phyloP scores from a whole-genome alignment of 2,113 vertebrate species.

The Ifrita kowaldi region DNA sequence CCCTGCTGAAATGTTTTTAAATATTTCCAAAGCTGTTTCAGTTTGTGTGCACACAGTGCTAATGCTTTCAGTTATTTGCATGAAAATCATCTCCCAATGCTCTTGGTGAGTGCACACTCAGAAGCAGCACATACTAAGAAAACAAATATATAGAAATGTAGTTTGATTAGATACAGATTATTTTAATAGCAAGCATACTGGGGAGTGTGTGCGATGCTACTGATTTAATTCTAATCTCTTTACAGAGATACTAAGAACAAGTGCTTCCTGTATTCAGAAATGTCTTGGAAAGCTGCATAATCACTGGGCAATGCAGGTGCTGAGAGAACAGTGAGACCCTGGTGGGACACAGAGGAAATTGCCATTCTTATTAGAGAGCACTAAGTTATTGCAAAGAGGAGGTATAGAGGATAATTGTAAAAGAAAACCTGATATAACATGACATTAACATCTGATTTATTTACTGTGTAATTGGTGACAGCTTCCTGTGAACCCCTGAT shows the following conservation, averaged over 20 bases:
- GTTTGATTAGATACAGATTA: neutral
- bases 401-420: neutral
- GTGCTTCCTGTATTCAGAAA: neutral
- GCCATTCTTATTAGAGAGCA: neutral
- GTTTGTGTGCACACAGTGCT: neutral
- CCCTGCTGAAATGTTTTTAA: neutral
- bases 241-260: neutral
- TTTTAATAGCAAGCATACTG: neutral
- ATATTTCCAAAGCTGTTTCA: neutral
- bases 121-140: neutral
- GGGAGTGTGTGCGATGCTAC: neutral
- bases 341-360: neutral
- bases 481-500: neutral
- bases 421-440: neutral
- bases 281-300: neutral
- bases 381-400: neutral
- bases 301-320: neutral
- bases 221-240: neutral
- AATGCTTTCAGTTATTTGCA: neutral
- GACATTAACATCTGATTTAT: neutral
- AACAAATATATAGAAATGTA: neutral
- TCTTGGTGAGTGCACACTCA: neutral
- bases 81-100: neutral
- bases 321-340: neutral
- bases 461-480: neutral